phyloP scores from a whole-genome alignment of 2,888 invertebrate genomes.

The Drosophila emarginata region DNA sequence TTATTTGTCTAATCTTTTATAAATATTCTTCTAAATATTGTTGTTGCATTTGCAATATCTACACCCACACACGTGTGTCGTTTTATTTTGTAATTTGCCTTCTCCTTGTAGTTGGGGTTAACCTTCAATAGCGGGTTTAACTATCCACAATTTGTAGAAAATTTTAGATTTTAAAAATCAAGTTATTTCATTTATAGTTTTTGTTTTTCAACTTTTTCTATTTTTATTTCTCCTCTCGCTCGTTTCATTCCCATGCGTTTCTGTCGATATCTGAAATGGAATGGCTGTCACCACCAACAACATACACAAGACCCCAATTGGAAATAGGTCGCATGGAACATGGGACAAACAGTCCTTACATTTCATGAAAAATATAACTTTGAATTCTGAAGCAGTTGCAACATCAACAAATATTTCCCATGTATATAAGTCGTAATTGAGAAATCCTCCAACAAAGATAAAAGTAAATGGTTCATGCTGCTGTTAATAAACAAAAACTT shows the following conservation, averaged over 20 bases:
- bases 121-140: background rate
- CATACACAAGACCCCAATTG: too few relatives aligned
- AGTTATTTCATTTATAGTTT: background rate
- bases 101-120: background rate
- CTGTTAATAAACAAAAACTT: too few relatives aligned
- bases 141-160: background rate
- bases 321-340: too few relatives aligned
- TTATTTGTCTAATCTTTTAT: background rate
- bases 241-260: background rate
- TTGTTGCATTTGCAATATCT: background rate
- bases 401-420: too few relatives aligned
- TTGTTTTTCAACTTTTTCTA: background rate
- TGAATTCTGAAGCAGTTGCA: too few relatives aligned
- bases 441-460: too few relatives aligned
- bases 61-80: background rate
- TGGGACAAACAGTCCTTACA: too few relatives aligned
- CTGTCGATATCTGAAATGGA: background rate
- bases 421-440: too few relatives aligned
- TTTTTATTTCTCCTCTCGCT: slow-evolving; percentile 2
- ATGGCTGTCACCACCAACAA: too few relatives aligned
- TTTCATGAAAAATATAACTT: too few relatives aligned
- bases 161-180: background rate
- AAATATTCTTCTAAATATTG: background rate
- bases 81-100: background rate
- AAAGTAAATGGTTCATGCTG: too few relatives aligned